These are phyloP conservation scores for Orthochromis malagaraziensis DNA, from an alignment of 2,113 vertebrate species.

Conservation along the genomic window DNA sequence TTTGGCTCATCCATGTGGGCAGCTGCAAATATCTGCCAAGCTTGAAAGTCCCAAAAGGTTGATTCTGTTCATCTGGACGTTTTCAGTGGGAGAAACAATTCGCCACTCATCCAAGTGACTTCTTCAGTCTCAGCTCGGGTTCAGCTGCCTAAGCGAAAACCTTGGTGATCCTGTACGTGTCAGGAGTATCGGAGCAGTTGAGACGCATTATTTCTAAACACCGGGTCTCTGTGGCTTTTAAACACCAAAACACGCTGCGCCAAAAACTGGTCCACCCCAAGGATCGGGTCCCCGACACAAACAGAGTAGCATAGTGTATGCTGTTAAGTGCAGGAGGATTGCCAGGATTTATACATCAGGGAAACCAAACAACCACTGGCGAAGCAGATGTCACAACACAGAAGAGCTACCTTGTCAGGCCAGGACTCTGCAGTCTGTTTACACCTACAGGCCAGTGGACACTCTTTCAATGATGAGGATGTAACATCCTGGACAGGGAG, in stretches of 20 bases:
- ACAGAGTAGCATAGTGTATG: accelerated
- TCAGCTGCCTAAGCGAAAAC: background rate
- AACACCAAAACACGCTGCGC: accelerated
- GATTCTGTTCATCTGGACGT: background rate
- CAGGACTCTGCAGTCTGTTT: accelerated
- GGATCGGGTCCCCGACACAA: background rate
- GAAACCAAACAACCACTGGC: background rate
- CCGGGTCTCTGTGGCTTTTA: accelerated
- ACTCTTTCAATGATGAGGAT: background rate
- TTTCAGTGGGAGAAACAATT: background rate
- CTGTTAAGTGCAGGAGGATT: background rate
- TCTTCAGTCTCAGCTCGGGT: background rate
- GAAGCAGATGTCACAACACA: accelerated
- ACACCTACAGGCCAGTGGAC: background rate
- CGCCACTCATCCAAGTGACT: background rate
- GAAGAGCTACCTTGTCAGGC: accelerated
- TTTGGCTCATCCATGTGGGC: background rate
- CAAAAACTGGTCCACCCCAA: background rate
- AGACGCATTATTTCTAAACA: accelerated
- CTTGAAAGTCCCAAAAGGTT: background rate
- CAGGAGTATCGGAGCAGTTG: background rate
- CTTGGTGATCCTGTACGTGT: accelerated
- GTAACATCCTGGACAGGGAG: background rate
- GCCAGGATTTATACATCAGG: accelerated
- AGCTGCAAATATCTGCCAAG: background rate